Conservation (phyloP, 2,888 invertebrate species). For the Resseliella maxima region DNA sequence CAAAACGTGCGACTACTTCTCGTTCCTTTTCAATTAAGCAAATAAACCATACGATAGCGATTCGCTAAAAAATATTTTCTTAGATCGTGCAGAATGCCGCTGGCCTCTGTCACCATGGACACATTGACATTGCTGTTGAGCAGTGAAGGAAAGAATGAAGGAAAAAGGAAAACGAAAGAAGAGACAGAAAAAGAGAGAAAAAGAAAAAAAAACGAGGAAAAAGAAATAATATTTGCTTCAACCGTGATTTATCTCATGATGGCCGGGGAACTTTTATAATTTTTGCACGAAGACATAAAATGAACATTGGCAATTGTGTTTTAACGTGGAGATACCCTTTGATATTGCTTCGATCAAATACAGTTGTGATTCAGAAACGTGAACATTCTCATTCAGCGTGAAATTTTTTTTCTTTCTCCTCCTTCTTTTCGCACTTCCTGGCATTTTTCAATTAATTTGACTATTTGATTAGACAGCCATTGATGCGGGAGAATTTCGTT, state of each 20-base stretch:
- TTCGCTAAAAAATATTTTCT: constrained; percentile 31
- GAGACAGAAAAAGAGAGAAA: neutral
- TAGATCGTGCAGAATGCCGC: neutral
- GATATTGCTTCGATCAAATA: neutral
- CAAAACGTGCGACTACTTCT: neutral
- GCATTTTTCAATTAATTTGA: neutral
- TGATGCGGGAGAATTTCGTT: too few species aligned
- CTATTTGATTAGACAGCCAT: neutral
- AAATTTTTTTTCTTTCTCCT: too few species aligned
- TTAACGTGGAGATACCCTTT: neutral
- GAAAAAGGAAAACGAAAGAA: neutral
- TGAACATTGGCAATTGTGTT: constrained; percentile 47
- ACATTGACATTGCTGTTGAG: neutral
- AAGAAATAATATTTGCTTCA: constrained; percentile 23
- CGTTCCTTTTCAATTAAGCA: constrained; percentile 37
- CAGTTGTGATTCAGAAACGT: constrained; percentile 2
- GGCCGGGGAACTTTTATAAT: neutral
- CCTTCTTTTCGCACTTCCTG: too few species aligned
- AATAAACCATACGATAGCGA: constrained; percentile 37
- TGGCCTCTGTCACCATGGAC: neutral
- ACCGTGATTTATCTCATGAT: constrained; percentile 28
- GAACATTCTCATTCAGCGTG: neutral
- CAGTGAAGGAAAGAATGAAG: neutral
- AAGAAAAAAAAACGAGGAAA: neutral
- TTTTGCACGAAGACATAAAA: constrained; percentile 22